Evolutionary conservation across 2,113 vertebrate genomes (phyloP), one percentile per base, ranked within the genome.

Genomic region (Oenanthe melanoleuca): DNA sequence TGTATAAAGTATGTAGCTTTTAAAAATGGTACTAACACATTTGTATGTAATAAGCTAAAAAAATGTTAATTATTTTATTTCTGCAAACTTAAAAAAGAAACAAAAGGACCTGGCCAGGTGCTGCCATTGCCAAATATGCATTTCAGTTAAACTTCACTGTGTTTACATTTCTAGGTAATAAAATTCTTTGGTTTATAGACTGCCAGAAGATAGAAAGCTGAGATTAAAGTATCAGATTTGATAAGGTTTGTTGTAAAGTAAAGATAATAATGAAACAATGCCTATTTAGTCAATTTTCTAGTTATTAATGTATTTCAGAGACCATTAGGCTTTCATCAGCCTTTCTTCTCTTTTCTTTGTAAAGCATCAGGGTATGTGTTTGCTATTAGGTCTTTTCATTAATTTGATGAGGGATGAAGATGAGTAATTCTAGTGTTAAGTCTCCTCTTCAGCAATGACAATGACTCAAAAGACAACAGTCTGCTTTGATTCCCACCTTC

Each of bases 121-220:
- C 75, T 92, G 23, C 53, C 40, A 26, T 80, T 95, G 88, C 88
- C 88, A 90, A 93, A 78, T 74, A 47, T 3, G 20, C 28, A 21
- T 84, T 90, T 92, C 90, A 84, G 44, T 92, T 90, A 83, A 92
- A 78, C 79, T 80, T 86, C 53, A 18, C 47, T 60, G 31, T 97
- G 65, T 96, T 96, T 96, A 86, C 75, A 38, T 92, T 93, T 92
- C 85, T 86, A 82, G 91, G 73, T 95, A 82, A 91, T 93, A 93
- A 90, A 94, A 95, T 90, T 93, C 13, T 86, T 94, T 84, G n/a
- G 60, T 94, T 97, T 95, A 92, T 74, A 44, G 37, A 79, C 82
- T 94, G 64, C 40, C 80, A 71, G 56, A 57, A 71, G 80, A 90
- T 81, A 78, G 67, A 92, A 92, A 86, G 75, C 64, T 80, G 82